Conservation (phyloP, 2,888 invertebrate genomes). For the Drosophila nigritarsus region DNA sequence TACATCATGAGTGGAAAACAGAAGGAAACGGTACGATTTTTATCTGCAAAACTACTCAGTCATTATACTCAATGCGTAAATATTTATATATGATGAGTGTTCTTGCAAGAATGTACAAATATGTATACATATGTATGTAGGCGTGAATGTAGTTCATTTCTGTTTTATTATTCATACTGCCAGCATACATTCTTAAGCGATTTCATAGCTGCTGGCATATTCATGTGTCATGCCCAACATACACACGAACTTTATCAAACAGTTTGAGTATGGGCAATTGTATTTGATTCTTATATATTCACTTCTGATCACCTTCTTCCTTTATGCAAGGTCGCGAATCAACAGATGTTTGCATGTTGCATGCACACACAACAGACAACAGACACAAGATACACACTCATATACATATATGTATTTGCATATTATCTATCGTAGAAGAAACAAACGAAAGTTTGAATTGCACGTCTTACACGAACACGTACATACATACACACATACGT, state of each 20-base stretch:
- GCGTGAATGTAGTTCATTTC: neutral
- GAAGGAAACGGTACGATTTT: neutral
- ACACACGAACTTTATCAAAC: conserved; percentile 20
- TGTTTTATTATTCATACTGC: conserved; percentile 15
- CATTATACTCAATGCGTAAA: neutral
- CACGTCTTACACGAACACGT: neutral
- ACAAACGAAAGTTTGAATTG: conserved; percentile 21
- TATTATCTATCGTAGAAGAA: conserved; percentile 1
- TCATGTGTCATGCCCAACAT: conserved; percentile 4
- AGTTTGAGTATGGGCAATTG: neutral
- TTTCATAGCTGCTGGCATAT: neutral
- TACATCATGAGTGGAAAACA: neutral
- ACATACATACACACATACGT: neutral
- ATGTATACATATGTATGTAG: neutral
- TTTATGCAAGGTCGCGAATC: conserved; percentile 28
- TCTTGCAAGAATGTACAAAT: neutral
- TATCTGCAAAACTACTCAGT: neutral
- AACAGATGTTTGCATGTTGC: conserved; percentile 41
- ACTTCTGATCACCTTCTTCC: conserved; percentile 18
- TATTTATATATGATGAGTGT: neutral
- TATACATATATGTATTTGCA: conserved; percentile 1
- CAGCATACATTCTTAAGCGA: neutral
- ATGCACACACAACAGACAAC: neutral
- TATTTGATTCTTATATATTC: conserved; percentile 2
- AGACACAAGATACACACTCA: neutral